Evolutionary conservation across 1,140 invertebrate genomes (phyloP).

Genomic region (Cryptotermes secundus): DNA sequence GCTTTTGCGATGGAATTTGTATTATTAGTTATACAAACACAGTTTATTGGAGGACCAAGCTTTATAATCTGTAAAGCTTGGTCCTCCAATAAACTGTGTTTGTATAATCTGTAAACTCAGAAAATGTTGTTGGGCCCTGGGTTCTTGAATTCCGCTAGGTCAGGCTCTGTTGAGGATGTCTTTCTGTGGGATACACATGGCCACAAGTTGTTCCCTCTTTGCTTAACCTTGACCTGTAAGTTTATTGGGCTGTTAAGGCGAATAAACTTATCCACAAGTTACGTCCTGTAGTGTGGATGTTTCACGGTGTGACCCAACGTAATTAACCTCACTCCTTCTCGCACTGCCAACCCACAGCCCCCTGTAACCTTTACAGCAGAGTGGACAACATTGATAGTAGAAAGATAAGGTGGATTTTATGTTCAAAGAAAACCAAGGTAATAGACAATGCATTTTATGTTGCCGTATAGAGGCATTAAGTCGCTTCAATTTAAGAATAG

Average conservation of each 20-base stretch:
- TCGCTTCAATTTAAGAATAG: not conserved
- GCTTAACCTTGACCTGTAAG: not conserved
- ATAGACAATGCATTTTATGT: not conserved
- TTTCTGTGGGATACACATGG: not conserved
- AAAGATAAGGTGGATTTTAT: not conserved
- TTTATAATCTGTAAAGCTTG: too few relatives aligned
- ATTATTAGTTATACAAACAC: too few relatives aligned
- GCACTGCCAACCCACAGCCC: too few relatives aligned
- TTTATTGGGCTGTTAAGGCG: not conserved
- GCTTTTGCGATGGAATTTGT: too few relatives aligned
- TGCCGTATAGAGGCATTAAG: not conserved
- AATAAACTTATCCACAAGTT: not conserved
- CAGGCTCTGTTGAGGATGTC: not conserved
- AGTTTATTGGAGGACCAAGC: too few relatives aligned
- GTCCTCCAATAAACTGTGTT: too few relatives aligned
- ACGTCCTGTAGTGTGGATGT: not conserved
- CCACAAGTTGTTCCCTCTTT: not conserved
- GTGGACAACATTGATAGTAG: not conserved
- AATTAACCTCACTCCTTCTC: not conserved
- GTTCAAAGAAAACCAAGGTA: not conserved
- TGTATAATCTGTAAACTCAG: too few relatives aligned
- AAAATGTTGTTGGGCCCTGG: too few relatives aligned
- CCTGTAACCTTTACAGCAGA: not conserved
- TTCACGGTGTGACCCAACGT: not conserved
- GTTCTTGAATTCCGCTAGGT: not conserved